These are phyloP conservation scores for Tetramorium simillimum DNA, from an alignment of 1,140 invertebrate species.

Conservation along the genomic window DNA sequence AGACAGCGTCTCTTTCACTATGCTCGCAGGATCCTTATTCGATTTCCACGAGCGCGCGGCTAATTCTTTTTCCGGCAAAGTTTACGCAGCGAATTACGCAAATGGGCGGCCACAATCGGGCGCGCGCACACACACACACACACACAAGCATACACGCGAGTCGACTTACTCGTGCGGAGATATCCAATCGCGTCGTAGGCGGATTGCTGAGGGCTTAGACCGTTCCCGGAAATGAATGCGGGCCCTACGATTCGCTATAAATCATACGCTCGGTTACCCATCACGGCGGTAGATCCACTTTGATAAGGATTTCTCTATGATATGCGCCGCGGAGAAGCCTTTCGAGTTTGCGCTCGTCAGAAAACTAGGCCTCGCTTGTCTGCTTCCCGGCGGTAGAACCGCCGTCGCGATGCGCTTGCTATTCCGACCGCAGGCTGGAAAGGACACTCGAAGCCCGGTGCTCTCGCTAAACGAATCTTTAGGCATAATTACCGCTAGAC, in stretches of 20 bases:
- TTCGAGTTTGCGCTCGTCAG: slow-evolving; percentile 25
- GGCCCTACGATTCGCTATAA: slow-evolving; percentile 66
- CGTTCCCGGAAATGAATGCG: slow-evolving; percentile 67
- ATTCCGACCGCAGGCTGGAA: slow-evolving; percentile 37
- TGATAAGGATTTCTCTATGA: slow-evolving; percentile 60
- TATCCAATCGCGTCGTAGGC: slow-evolving; percentile 56
- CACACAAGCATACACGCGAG: not conserved
- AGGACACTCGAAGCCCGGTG: slow-evolving; percentile 56
- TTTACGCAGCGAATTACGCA: slow-evolving; percentile 62
- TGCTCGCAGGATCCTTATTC: not conserved
- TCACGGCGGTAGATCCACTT: slow-evolving; percentile 55
- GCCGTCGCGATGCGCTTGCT: slow-evolving; percentile 42
- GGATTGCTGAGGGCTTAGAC: slow-evolving; percentile 51
- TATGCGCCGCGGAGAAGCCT: not conserved
- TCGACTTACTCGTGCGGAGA: slow-evolving; percentile 7
- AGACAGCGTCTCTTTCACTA: not conserved
- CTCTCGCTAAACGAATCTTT: slow-evolving; percentile 64
- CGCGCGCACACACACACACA: no score
- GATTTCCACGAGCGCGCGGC: not conserved
- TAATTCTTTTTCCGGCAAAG: slow-evolving; percentile 29
- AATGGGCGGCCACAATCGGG: slow-evolving; percentile 57
- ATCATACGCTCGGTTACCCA: slow-evolving; percentile 73
- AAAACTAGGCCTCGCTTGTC: slow-evolving; percentile 22
- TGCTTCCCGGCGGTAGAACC: not conserved
- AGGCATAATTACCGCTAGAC: slow-evolving; percentile 64